These are phyloP conservation scores for Belgica antarctica DNA, from an alignment of 2,888 invertebrate species.

Conservation along the genomic window DNA sequence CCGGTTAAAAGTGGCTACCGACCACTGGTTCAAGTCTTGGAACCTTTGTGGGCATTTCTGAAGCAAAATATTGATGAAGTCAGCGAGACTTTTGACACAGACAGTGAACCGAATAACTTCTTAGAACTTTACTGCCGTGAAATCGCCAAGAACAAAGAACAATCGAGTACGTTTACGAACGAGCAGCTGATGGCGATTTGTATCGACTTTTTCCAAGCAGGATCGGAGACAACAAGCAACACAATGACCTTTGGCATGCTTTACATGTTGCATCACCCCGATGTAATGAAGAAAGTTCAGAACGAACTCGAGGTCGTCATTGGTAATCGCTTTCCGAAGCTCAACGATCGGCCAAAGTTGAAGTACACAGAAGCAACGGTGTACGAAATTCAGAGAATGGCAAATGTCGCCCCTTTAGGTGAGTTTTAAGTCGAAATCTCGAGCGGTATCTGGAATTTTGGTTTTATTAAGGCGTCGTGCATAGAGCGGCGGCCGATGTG, in stretches of 20 bases:
- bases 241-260: conserved; percentile 60
- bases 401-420: conserved; percentile 55
- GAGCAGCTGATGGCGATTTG: conserved; percentile 60
- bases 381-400: conserved; percentile 57
- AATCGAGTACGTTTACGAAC: conserved; percentile 54
- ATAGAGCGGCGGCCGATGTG: conserved; percentile 52
- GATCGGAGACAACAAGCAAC: conserved; percentile 59
- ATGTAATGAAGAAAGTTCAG: conserved; percentile 58
- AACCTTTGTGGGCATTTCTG: conserved; percentile 60
- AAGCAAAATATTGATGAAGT: conserved; percentile 59
- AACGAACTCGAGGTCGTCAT: conserved; percentile 56
- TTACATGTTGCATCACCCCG: conserved; percentile 59
- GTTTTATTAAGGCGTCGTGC: conserved; percentile 52
- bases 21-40: conserved; percentile 57
- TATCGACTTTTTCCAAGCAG: conserved; percentile 63
- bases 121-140: conserved; percentile 60
- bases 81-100: conserved; percentile 53
- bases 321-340: conserved; percentile 52
- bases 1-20: conserved; percentile 65
- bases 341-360: conserved; percentile 56
- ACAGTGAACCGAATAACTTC: conserved; percentile 50
- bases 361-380: conserved; percentile 60
- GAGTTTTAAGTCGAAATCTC: neutral
- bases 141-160: conserved; percentile 51
- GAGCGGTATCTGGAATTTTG: conserved; percentile 51